These are phyloP conservation scores for Drosophila cognata DNA, from an alignment of 2,888 invertebrate species.

Conservation along the genomic window DNA sequence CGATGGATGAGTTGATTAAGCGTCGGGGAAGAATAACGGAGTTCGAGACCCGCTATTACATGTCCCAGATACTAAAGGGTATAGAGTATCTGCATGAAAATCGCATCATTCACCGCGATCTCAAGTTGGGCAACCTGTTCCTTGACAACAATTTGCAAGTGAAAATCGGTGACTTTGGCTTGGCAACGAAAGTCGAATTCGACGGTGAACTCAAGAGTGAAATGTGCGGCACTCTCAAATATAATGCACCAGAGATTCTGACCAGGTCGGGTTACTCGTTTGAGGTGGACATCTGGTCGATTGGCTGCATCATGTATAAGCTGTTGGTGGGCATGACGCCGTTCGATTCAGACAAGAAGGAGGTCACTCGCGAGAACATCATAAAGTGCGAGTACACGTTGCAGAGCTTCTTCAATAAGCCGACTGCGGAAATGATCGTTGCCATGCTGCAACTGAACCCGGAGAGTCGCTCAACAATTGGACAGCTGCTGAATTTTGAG, in stretches of 20 bases:
- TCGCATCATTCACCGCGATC: conserved; percentile 97
- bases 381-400: conserved; percentile 97
- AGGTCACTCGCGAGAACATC: conserved; percentile 97
- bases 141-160: conserved; percentile 96
- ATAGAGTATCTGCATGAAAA: conserved; percentile 96
- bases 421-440: conserved; percentile 91
- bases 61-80: conserved; percentile 96
- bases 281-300: conserved; percentile 99
- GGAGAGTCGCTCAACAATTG: conserved; percentile 91
- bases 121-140: conserved; percentile 99
- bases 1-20: conserved; percentile 99
- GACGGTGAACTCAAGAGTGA: conserved; percentile 94
- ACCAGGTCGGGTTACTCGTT: conserved; percentile 98
- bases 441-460: conserved; percentile 94
- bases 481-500: conserved; percentile 90
- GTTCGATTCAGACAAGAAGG: conserved; percentile 97
- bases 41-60: conserved; percentile 98
- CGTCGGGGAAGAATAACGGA: conserved; percentile 97
- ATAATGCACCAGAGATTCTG: conserved; percentile 99
- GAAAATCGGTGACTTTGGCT: conserved; percentile 99
- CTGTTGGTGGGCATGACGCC: conserved; percentile 98
- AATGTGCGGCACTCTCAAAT: conserved; percentile 99
- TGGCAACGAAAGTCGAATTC: conserved; percentile 96
- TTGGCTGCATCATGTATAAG: conserved; percentile 99
- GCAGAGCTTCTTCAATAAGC: conserved; percentile 87